Base-by-base conservation (phyloP, 92 coral and sea anemone genomes). In the Siderastrea radians region DNA sequence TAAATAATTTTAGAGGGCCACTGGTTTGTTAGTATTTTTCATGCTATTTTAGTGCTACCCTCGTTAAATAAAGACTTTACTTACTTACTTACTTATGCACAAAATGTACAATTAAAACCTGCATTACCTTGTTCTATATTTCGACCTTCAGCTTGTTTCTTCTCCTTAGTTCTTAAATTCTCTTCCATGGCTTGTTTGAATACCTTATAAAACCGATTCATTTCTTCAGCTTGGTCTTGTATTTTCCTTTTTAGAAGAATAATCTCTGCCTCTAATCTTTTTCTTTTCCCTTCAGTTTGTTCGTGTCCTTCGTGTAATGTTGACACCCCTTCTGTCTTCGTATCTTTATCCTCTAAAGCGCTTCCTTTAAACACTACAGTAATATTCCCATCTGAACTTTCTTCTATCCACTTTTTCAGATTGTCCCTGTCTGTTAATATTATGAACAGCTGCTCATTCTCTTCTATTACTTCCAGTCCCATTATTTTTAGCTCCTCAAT, bases 351-450 rank as follows among this genome's bases (percentile, higher is more conserved):
- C 77, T 53, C 67, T 76, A 46, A 65, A 55, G 62, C 5, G 2
- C 65, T 77, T 11, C 77, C 80, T 70, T 91, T 86, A 63, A 83
- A 82, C 69, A 17, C 74, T 46, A 87, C 72, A 17, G 77, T 48
- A 15, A 89, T 68, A 72, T 70, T 91, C 49, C 93, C 94, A 83
- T 74, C 88, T 19, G 96, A 85, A 15, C 49, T 85, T 60, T 81
- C 87, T 54, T 81, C 87, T 17, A 94, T 84, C 94, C 96, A 94
- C 16, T 75, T 81, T 70, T 89, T 87, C 63, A 91, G 88, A 45
- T 64, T 62, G 79, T 94, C 95, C 63, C 94, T 94, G 38, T 94
- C 91, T n/a, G 79, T 89, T 46, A 94, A 68, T 2, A 94, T 49
- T 2, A 91, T 44, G 47, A 55, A 58, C 17, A 52, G 54, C 49